phyloP scores from a whole-genome alignment of 2,888 invertebrate species.

The Myopa tessellatipennis region DNA sequence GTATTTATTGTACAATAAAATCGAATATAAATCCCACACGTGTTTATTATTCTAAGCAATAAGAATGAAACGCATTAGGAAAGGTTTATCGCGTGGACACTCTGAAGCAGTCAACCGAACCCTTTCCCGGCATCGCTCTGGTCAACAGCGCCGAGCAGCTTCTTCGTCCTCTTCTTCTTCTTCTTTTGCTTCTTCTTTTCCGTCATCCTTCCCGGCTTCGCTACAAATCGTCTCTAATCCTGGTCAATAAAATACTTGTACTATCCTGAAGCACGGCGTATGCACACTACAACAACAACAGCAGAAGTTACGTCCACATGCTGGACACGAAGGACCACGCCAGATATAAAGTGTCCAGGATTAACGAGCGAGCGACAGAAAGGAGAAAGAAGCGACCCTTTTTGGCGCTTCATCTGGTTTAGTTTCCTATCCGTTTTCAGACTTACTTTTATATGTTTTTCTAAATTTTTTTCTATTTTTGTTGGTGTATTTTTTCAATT shows the following conservation, averaged over 20 bases:
- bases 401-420: too few relatives aligned
- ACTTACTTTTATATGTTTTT: background rate
- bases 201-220: background rate
- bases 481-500: background rate
- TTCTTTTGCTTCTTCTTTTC: background rate
- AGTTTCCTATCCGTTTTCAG: background rate
- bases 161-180: background rate
- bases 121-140: background rate
- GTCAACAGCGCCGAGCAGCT: background rate
- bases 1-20: constrained; percentile 35
- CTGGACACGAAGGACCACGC: background rate
- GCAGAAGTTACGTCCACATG: background rate
- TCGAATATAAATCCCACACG: constrained; percentile 33
- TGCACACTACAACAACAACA: background rate
- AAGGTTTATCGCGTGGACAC: constrained; percentile 26
- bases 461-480: background rate
- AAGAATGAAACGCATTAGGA: constrained; percentile 10
- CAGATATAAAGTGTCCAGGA: constrained; percentile 21
- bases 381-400: too few relatives aligned
- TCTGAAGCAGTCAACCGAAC: background rate
- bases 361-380: background rate
- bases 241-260: constrained; percentile 37
- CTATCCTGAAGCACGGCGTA: background rate
- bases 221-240: constrained; percentile 37
- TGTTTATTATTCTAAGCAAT: constrained; percentile 27